These are phyloP conservation scores for Sandelia bainsii DNA, from an alignment of 2,797 vertebrate genomes.

Conservation along the genomic window DNA sequence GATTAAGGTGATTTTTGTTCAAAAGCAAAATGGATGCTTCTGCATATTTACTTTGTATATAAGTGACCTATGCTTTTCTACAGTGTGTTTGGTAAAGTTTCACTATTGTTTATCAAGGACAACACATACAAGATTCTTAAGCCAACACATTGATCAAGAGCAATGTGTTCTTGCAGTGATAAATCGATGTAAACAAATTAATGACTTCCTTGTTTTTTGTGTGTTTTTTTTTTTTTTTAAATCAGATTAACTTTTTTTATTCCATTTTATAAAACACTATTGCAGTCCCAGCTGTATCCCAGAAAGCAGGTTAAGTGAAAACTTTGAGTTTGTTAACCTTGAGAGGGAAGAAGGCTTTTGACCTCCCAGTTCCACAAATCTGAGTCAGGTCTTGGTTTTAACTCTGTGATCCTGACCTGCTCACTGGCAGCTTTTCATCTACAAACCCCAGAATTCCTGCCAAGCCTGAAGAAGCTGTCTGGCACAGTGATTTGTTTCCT, in stretches of 20 bases:
- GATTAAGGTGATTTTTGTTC: neutral
- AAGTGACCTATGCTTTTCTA: slow-evolving; percentile 7
- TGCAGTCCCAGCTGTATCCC: neutral
- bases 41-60: neutral
- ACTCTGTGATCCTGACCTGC: too few species aligned
- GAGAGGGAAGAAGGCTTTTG: neutral
- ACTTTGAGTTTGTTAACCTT: neutral
- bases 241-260: neutral
- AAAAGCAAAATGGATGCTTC: neutral
- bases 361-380: too few species aligned
- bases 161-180: neutral
- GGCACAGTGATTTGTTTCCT: neutral
- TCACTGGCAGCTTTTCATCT: too few species aligned
- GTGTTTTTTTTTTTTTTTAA: neutral
- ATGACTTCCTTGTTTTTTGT: slow-evolving; percentile 13
- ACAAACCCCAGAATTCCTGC: too few species aligned
- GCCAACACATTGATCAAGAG: slow-evolving; percentile 28
- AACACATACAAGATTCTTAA: slow-evolving; percentile 4
- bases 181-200: slow-evolving; percentile 32
- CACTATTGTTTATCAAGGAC: slow-evolving; percentile 12
- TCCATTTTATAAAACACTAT: slow-evolving; percentile 10
- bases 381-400: too few species aligned
- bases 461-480: too few species aligned
- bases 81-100: neutral
- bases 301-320: neutral